phyloP scores from a whole-genome alignment of 2,113 vertebrate genomes.

The Proteles cristata region DNA sequence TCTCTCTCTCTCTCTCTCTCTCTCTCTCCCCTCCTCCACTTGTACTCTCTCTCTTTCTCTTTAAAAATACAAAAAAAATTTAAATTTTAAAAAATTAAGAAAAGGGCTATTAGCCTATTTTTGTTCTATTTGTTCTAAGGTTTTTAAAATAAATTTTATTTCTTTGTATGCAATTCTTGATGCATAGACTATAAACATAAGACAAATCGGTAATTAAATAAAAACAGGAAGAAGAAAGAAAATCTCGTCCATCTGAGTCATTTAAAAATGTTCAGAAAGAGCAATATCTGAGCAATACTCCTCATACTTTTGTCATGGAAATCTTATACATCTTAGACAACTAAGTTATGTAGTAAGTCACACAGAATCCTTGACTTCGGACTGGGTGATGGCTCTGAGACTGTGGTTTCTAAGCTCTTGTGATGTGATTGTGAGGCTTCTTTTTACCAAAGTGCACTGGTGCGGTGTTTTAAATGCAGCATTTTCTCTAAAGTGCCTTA shows the following conservation, averaged over 20 bases:
- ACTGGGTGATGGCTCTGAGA: not conserved
- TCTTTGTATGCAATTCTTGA: not conserved
- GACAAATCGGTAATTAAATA: not conserved
- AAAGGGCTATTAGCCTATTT: not conserved
- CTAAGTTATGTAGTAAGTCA: not conserved
- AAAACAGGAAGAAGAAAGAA: not conserved
- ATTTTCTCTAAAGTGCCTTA: not conserved
- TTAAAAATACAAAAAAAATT: too few species aligned
- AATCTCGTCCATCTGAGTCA: not conserved
- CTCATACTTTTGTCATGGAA: not conserved
- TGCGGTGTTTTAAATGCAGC: not conserved
- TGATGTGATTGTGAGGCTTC: not conserved
- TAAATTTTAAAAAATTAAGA: too few species aligned
- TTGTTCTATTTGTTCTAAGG: not conserved
- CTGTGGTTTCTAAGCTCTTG: not conserved
- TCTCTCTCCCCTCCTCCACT: too few species aligned
- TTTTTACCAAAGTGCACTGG: too few species aligned
- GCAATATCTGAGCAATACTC: fast-evolving
- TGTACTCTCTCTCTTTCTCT: too few species aligned
- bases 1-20: too few species aligned
- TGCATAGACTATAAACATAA: not conserved
- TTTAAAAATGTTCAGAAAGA: not conserved
- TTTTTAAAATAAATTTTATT: not conserved
- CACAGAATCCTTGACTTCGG: not conserved
- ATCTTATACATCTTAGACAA: not conserved